Evolutionary conservation across 2,888 invertebrate species (phyloP).

Genomic region (Synanthedon formicaeformis): DNA sequence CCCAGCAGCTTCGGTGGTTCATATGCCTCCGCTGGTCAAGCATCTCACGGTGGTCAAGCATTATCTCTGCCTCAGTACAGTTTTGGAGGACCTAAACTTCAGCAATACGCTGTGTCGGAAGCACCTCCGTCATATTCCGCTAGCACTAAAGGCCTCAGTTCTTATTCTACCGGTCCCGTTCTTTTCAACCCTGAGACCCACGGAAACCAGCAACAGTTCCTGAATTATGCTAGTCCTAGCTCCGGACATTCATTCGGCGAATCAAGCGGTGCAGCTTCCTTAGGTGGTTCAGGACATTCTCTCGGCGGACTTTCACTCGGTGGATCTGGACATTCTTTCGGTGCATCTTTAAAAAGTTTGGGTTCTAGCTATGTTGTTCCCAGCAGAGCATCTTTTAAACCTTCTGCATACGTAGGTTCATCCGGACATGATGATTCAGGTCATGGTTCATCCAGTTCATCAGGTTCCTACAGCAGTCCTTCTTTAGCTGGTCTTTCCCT

Average conservation of each 20-base stretch:
- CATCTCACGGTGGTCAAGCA: constrained; percentile 33
- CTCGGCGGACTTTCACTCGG: constrained; percentile 22
- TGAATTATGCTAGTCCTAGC: constrained; percentile 29
- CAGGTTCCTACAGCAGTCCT: constrained; percentile 34
- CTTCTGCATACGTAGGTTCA: constrained; percentile 56
- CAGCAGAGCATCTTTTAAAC: constrained; percentile 52
- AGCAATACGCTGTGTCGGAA: constrained; percentile 39
- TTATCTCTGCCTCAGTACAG: constrained; percentile 34
- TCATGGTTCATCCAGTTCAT: constrained; percentile 32
- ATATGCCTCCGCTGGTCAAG: constrained; percentile 35
- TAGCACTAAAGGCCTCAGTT: constrained; percentile 55
- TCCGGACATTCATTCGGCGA: constrained; percentile 25
- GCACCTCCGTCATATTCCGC: constrained; percentile 46
- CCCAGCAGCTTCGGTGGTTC: constrained; percentile 31
- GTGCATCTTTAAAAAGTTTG: constrained; percentile 35
- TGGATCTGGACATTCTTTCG: constrained; percentile 17
- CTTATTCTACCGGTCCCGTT: constrained; percentile 57
- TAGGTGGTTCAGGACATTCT: constrained; percentile 22
- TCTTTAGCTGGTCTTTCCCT: constrained; percentile 28
- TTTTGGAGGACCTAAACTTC: constrained; percentile 36
- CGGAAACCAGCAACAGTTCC: constrained; percentile 19
- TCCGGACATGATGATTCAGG: constrained; percentile 42
- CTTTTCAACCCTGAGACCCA: constrained; percentile 47
- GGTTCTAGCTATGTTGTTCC: constrained; percentile 32
- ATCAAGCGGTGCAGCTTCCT: constrained; percentile 9